Evolutionary conservation across 2,888 invertebrate genomes (phyloP), one percentile per base, ranked within the genome.

Genomic region (Margaritifera margaritifera): DNA sequence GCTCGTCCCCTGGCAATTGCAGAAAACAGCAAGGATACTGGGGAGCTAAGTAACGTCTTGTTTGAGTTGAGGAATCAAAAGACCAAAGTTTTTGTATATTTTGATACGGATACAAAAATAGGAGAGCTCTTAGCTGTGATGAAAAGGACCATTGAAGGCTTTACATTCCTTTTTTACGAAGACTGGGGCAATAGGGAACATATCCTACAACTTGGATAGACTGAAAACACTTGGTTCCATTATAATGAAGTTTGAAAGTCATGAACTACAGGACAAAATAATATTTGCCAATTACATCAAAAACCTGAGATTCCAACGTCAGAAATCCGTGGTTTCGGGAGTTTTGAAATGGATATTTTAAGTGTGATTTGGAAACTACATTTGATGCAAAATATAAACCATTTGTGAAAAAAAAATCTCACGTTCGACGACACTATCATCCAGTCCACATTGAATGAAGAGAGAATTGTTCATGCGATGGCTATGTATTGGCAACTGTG

Each of bases 31-130:
- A 64, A 66, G 6, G 64, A 66, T 5, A 63, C 64, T 19, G 65
- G 64, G 20, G 66, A 74, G 11, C 64, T 82, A 11, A 66, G 68
- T 11, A 71, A 66, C 52, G 70, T 75, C 5, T 71, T 77, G 8
- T 68, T 64, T 11, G 61, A 60, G 20, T 56, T 72, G 50, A 65
- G 59, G 5, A 71, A 73, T 24, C 74, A 77, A 22, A 69, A 78
- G 20, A 75, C 81, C 3, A 74, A 84, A 65, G 81, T 86, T 11
- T 83, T 87, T 8, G 78, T 88, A 2, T 84, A 86, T 55, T 86
- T 87, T 69, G 87, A 86, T 6, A 84, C 85, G 19, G 84, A 81
- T 62, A 66, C 75, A 5, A 69, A 80, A 31, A 80, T 80, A 22
- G 59, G 64, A 11, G 72, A 77, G 25, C 71, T 88, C 15, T 60